Evolutionary conservation across 2,888 invertebrate species (phyloP), one percentile per base, ranked within the genome.

Genomic region (Maniola hyperantus): DNA sequence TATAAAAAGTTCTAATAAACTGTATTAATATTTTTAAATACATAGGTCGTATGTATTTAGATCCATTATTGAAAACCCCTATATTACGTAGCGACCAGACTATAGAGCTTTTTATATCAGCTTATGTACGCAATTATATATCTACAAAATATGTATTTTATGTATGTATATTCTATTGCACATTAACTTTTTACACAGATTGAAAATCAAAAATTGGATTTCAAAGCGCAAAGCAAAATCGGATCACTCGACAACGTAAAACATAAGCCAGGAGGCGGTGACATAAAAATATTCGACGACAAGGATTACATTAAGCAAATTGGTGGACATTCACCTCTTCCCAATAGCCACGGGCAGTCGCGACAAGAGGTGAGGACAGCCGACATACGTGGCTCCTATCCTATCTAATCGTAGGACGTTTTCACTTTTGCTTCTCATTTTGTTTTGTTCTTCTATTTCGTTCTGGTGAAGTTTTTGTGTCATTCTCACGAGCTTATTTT

Each of bases 241-340:
- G 98, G 98, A 77, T 98, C 98, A 66, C 83, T 97, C 93, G 97
- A 97, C 89, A 98, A 98, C 91, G 95, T 98, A 77, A 96, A 96
- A 87, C 96, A 98, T 93, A 97, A 94, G 92, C 97, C 98, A 67
- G 97, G 97, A 77, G 98, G 98, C 71, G 98, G 98, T 58, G 97
- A 97, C 76, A 96, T 97, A 91, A 98, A 97, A 93, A 98, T 98
- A 82, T 97, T 97, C 88, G 97, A 97, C 85, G 97, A 97, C 91
- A 97, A 96, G 93, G 96, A 96, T 72, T 97, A 97, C 93, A 94
- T 97, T 86, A 96, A 96, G 92, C 97, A 97, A 93, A 94, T 93
- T 83, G 93, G 79, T 67, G 91, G 88, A 26, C 83, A 83, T 64
- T 89, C 92, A 20, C 88, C 92, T 67, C 77, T 87, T 65, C 89